Base-by-base conservation (phyloP, 2,797 vertebrate species). In the Ibycter americanus region DNA sequence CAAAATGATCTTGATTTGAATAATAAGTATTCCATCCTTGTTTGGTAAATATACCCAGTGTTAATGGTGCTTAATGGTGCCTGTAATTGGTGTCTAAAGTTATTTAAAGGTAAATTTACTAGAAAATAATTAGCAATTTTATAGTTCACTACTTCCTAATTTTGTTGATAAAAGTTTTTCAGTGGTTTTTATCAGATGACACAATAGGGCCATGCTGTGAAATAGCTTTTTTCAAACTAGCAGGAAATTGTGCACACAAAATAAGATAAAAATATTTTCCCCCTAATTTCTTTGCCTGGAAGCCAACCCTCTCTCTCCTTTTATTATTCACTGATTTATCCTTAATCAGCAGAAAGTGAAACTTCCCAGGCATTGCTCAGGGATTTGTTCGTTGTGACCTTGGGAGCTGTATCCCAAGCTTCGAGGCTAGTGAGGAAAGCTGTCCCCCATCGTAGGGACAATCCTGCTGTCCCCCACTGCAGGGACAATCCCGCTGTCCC, bases 51-150 rank as follows among this genome's bases (percentile, higher is more conserved):
- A 98, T 70, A 96, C 93, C 96, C 97, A 61, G 94, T 44, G 86
- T 96, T 98, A 97, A 98, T 97, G 96, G 97, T 98, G 98, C 96
- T 95, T 98, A 98, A 98, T 98, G 98, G 97, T 97, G 97, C 98
- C 97, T 98, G 97, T 98, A 98, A 98, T 98, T 98, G 98, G 98
- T 98, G 98, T 98, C 97, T 98, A 97, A 98, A 98, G 97, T 98
- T 98, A 98, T 98, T 98, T 98, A 98, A 98, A 98, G 98, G 97
- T 98, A 98, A 98, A 98, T 98, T 98, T 98, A 98, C 98, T 98
- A 98, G 98, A 98, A 98, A 98, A 98, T 98, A 98, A 98, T 98
- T 98, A 98, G 97, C 97, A 98, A 98, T 98, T 98, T 98, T 98
- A 98, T 98, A 98, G 98, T 98, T 98, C 98, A 97, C 97, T 98